Base-by-base conservation (phyloP, 2,113 vertebrate genomes). In the Antechinus flavipes region DNA sequence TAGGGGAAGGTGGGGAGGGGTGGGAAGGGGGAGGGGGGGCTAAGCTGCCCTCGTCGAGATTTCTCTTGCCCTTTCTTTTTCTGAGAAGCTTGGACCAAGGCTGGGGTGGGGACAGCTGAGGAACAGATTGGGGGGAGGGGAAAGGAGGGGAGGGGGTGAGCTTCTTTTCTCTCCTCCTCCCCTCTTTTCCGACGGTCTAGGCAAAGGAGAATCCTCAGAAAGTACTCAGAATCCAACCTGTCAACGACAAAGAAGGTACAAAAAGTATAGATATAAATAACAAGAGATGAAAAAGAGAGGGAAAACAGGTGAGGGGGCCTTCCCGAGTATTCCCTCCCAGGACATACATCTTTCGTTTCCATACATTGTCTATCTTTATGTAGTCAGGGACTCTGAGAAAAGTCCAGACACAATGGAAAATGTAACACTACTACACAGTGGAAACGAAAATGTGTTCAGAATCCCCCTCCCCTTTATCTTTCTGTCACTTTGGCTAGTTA, bases 221-320 rank as follows among this genome's bases (percentile, higher is more conserved):
- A 97, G 91, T 90, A 55, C 94, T 95, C 55, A 90, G 97, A 97
- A 50, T 95, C 89, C 95, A 97, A 98, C 97, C 98, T 99, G 98
- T 96, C 96, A 30, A 96, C 54, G 96, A 97, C 92, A 97, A 94
- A 98, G 93, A 96, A 54, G 55, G 91, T 94, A 25, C 96, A 97
- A 91, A 96, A 93, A 42, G 93, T 96, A 94, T 54, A 35, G 58
- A 68, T 35, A 68, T 1, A 35, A 30, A 96, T 93, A 11, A 54
- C 0, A 46, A 19, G 35, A 14, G n/a, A 19, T 8, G n/a, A n/a
- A 10, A 91, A 16, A 0, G 30, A 8, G 25, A 11, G 27, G 6
- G n/a, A 8, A 11, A 35, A 10, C 42, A 8, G 49, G 10, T n/a
- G 1, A 27, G 42, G 93, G 19, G 8, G 47, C 42, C 26, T 0